These are phyloP conservation scores for Macrobrachium nipponense DNA, from an alignment of 1,140 invertebrate species.

Conservation along the genomic window DNA sequence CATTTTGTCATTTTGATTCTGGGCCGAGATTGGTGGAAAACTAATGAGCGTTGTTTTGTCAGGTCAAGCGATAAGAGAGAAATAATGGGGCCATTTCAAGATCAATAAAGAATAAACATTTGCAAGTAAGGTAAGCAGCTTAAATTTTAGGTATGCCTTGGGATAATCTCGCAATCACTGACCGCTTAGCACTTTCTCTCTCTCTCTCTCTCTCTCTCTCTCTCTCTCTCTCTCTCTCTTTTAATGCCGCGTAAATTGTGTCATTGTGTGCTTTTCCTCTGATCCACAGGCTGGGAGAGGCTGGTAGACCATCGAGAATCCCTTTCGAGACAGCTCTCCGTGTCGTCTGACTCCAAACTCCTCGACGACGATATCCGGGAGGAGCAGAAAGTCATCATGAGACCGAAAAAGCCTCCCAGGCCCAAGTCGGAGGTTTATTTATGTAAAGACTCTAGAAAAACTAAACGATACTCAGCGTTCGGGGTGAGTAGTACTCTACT, in stretches of 20 bases:
- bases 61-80: too few species aligned
- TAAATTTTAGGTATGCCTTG: background rate
- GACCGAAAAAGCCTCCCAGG: slow-evolving; percentile 87
- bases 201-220: slow-evolving; percentile 3
- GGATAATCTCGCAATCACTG: background rate
- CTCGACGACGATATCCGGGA: slow-evolving; percentile 86
- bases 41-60: too few species aligned
- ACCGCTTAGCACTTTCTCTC: background rate
- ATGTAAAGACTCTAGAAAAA: slow-evolving; percentile 75
- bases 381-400: slow-evolving; percentile 83
- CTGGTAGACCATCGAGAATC: slow-evolving; percentile 77
- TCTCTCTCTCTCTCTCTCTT: background rate
- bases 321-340: slow-evolving; percentile 87
- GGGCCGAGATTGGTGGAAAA: too few species aligned
- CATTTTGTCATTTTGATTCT: too few species aligned
- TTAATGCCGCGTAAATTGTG: background rate
- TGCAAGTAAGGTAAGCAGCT: background rate
- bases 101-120: too few species aligned
- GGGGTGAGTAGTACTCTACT: slow-evolving; percentile 80
- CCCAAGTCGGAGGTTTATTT: slow-evolving; percentile 91
- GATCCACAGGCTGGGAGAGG: slow-evolving; percentile 79
- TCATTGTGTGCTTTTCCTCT: background rate
- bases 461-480: slow-evolving; percentile 90
- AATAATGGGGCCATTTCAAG: too few species aligned
- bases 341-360: slow-evolving; percentile 90